phyloP scores from a whole-genome alignment of 1,140 invertebrate species.

The Uloborus diversus region DNA sequence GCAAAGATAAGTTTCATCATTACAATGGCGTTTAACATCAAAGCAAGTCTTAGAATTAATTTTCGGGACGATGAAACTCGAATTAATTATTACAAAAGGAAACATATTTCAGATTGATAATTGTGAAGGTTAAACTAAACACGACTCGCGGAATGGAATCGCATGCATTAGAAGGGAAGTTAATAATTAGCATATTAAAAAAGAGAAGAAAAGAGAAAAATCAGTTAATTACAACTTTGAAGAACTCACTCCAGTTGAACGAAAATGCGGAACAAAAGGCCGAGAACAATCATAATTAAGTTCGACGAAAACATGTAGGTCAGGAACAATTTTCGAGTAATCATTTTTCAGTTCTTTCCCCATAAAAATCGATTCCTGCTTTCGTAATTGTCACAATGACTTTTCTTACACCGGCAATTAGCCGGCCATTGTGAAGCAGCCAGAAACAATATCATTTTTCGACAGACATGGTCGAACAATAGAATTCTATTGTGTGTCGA shows the following conservation, averaged over 20 bases:
- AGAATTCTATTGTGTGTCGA: conserved; percentile 12
- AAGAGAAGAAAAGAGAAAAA: conserved; percentile 33
- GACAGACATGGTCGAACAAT: conserved; percentile 27
- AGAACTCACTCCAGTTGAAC: conserved; percentile 20
- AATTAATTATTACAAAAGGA: too few relatives aligned
- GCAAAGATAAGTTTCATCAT: too few relatives aligned
- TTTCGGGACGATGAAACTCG: too few relatives aligned
- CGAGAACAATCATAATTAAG: conserved; percentile 50
- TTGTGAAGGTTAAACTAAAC: too few relatives aligned
- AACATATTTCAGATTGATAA: too few relatives aligned
- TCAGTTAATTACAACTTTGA: conserved; percentile 52
- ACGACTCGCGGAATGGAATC: too few relatives aligned
- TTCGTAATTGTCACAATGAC: conserved; percentile 46
- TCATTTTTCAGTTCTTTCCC: conserved; percentile 49
- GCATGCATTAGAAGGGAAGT: too few relatives aligned
- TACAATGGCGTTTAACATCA: too few relatives aligned
- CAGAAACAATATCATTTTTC: conserved; percentile 53
- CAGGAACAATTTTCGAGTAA: conserved; percentile 51
- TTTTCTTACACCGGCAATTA: conserved; percentile 52
- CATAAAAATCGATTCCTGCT: conserved; percentile 40
- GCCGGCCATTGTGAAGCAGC: conserved; percentile 18
- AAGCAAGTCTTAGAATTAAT: too few relatives aligned
- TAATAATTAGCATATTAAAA: conserved; percentile 42
- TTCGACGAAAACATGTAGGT: conserved; percentile 51
- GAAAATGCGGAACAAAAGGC: conserved; percentile 24